Conservation (phyloP, 2,797 vertebrate genomes). For the Anolis apletophallus region DNA sequence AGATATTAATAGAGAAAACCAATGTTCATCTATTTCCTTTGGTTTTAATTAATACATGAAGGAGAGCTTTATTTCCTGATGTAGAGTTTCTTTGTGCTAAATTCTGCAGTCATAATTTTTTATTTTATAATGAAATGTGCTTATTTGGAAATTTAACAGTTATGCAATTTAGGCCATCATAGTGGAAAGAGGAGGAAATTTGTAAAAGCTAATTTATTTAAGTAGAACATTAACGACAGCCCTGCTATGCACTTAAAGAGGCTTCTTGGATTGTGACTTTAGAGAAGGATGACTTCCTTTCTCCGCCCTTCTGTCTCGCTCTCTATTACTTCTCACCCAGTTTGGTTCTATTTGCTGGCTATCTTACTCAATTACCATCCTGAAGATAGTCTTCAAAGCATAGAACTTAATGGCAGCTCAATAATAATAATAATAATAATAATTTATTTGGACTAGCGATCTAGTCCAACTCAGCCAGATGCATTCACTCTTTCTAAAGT, state of each 20-base stretch:
- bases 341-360: neutral
- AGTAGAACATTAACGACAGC: neutral
- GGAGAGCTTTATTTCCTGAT: slow-evolving; percentile 60
- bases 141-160: slow-evolving; percentile 42
- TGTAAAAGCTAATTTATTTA: slow-evolving; percentile 26
- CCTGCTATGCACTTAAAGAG: neutral
- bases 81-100: slow-evolving; percentile 8
- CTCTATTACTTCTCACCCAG: neutral
- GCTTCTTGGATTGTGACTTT: neutral
- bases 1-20: slow-evolving; percentile 41
- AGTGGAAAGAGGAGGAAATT: slow-evolving; percentile 45
- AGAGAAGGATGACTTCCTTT: neutral
- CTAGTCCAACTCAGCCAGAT: no score
- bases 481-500: no score
- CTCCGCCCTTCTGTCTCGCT: neutral
- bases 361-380: no score
- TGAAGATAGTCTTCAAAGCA: no score
- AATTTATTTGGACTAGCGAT: no score
- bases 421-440: no score
- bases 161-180: neutral
- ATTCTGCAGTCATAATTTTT: slow-evolving; percentile 33
- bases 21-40: slow-evolving; percentile 45
- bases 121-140: slow-evolving; percentile 41
- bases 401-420: no score
- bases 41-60: slow-evolving; percentile 48